Evolutionary conservation across 1,140 invertebrate species (phyloP), one percentile per base, ranked within the genome.

Genomic region (Heliconius hermathena): DNA sequence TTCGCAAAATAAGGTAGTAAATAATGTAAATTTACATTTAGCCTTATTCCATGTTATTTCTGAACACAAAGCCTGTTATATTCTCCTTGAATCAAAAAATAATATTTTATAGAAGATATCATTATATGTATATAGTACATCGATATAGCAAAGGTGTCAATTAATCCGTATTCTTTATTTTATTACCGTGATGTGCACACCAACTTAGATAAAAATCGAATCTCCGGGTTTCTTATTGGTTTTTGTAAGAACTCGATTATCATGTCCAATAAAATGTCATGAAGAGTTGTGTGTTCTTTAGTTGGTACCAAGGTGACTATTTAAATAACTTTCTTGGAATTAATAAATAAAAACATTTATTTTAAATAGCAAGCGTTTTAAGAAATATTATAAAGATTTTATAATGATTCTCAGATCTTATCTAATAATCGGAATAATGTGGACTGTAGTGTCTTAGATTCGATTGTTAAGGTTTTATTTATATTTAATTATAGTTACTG

Each of bases 131-230:
- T 22, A 75, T 26, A 46, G 73, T 49, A 73, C 54, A 72, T 76
- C 57, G 73, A 66, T 78, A 74, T 78, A 26, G 11, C 60, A 66
- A 73, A 77, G 77, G 73, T 72, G 74, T 81, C 77, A 78, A 82
- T 85, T 85, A 82, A 83, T 81, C 74, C 74, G 82, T 81, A 82
- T 83, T 52, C 76, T 83, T 85, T 85, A 83, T 83, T 85, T 85
- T 76, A 79, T 79, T 70, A 52, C 60, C 72, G 33, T 72, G 70
- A 78, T 71, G 74, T 78, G 77, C 26, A 80, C 78, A 77, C 73
- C 70, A 73, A 60, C 49, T 78, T 75, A 71, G 80, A 83, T 85
- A 81, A 83, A 66, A 75, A 85, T 85, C 71, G 77, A 76, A 41
- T 60, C 73, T 76, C 36, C 46, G 74, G 49, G 26, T 77, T 72